Percentiles rank a stretch among this genome's conserved stretches.
Evolutionary conservation across 2,113 vertebrate species (phyloP).

Genomic region (Hypomesus transpacificus): DNA sequence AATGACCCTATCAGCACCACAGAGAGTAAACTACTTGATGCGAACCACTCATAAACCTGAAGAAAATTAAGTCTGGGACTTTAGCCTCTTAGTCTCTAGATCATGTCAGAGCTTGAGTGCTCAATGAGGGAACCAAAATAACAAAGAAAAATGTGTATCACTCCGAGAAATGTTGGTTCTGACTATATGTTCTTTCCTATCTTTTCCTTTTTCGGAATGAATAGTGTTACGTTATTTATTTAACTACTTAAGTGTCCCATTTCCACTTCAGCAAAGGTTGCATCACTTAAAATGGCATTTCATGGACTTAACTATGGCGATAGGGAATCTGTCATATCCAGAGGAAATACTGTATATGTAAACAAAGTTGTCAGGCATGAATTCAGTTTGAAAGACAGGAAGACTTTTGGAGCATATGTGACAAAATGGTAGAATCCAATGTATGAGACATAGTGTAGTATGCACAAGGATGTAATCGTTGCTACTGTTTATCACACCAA

Average conservation of each 20-base stretch:
- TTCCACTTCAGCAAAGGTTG: slow-evolving; percentile 10
- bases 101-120: too few species aligned
- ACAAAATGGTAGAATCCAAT: neutral
- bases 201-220: too few species aligned
- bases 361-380: neutral
- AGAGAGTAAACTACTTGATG: too few species aligned
- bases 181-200: too few species aligned
- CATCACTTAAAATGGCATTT: neutral
- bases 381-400: neutral
- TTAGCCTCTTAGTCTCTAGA: too few species aligned
- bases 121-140: too few species aligned
- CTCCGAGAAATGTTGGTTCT: too few species aligned
- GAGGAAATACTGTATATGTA: neutral
- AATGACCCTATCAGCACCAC: too few species aligned
- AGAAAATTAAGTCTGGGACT: too few species aligned
- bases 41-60: too few species aligned
- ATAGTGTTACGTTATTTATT: too few species aligned
- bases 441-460: neutral
- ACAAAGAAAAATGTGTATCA: too few species aligned
- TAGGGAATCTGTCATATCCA: neutral
- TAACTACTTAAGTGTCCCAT: slow-evolving; percentile 1
- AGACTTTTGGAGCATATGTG: neutral
- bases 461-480: neutral
- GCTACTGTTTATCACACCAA: neutral
- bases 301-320: neutral